Evolutionary conservation across 1,140 invertebrate species (phyloP).

Genomic region (Micrasema longulum): DNA sequence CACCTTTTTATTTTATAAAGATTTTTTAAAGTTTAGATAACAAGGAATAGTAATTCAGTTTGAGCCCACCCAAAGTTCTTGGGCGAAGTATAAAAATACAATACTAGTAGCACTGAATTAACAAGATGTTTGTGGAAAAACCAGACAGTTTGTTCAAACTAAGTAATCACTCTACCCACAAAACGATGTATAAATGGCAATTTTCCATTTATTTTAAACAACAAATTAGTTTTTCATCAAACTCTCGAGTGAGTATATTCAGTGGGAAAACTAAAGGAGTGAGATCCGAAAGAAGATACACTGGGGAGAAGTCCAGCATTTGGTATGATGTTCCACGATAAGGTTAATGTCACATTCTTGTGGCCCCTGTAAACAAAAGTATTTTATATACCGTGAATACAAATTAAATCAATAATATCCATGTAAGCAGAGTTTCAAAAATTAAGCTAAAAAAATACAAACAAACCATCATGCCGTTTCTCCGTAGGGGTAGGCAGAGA

Average conservation of each 20-base stretch:
- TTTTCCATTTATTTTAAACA: conserved; percentile 5
- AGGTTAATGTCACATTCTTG: conserved; percentile 91
- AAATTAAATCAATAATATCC: too few relatives aligned
- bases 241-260: conserved; percentile 87
- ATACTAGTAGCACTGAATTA: conserved; percentile 5
- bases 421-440: too few relatives aligned
- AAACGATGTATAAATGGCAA: not conserved
- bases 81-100: conserved; percentile 24
- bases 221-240: conserved; percentile 64
- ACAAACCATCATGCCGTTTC: too few relatives aligned
- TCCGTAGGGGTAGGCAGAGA: too few relatives aligned
- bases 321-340: conserved; percentile 98
- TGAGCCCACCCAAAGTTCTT: not conserved
- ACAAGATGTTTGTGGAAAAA: conserved; percentile 12
- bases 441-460: too few relatives aligned
- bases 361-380: conserved; percentile 81
- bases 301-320: conserved; percentile 95
- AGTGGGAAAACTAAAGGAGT: conserved; percentile 89
- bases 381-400: conserved; percentile 4
- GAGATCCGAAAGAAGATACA: conserved; percentile 83
- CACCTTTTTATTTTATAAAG: conserved; percentile 33
- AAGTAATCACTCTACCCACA: not conserved
- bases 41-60: conserved; percentile 29
- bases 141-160: conserved; percentile 3
- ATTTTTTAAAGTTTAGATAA: conserved; percentile 21